Percentiles rank a stretch among this genome's conserved stretches.
Evolutionary conservation across 2,888 invertebrate species (phyloP).

Genomic region (Melinopterus prodromus): DNA sequence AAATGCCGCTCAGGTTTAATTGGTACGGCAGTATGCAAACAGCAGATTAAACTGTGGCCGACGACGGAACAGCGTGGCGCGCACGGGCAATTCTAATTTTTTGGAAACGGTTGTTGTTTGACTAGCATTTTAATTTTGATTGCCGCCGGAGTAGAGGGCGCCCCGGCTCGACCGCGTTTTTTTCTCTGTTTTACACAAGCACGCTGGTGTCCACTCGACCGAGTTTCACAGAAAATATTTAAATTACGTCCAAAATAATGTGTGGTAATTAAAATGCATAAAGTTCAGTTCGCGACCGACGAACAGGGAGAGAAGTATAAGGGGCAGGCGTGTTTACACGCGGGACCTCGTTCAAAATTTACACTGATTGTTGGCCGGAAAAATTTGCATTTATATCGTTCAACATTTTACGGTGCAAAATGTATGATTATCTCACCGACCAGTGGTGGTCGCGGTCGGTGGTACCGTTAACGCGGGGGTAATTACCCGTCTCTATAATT

Average conservation of each 20-base stretch:
- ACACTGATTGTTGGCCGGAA: conserved; percentile 18
- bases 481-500: neutral
- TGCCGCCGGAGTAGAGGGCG: conserved; percentile 13
- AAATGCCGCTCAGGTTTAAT: neutral
- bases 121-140: conserved; percentile 33
- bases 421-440: neutral
- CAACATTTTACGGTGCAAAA: neutral
- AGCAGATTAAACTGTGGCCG: neutral
- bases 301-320: neutral
- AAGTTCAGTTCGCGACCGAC: neutral
- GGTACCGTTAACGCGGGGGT: neutral
- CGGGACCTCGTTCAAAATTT: conserved; percentile 19
- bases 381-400: conserved; percentile 18
- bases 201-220: neutral
- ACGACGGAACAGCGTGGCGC: conserved; percentile 11
- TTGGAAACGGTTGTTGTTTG: conserved; percentile 26
- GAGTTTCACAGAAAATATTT: conserved; percentile 16
- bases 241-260: conserved; percentile 16
- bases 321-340: neutral
- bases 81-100: conserved; percentile 30
- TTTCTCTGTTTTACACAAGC: conserved; percentile 7
- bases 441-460: neutral
- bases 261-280: conserved; percentile 24
- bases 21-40: neutral
- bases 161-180: neutral